Evolutionary conservation across 2,113 vertebrate genomes (phyloP), one percentile per base, ranked within the genome.

Genomic region (Percina caprodes): DNA sequence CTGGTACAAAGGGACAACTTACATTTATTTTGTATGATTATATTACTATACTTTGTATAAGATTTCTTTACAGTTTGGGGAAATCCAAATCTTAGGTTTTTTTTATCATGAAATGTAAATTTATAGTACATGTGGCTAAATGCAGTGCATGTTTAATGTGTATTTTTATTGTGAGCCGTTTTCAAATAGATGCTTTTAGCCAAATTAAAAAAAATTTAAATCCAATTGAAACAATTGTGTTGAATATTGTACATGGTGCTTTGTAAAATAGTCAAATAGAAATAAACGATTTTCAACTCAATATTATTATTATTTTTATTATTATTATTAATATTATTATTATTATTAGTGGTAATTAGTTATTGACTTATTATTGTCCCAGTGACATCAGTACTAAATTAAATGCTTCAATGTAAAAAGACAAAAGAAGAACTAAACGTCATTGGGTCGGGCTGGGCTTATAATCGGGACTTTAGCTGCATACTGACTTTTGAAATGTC

Each of bases 401-500:
- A 16, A n/a, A 45, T 14, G 51, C 54, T 33, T 70, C 2, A 2
- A 21, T 59, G 35, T 23, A 55, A 55, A 55, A 66, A 26, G 49
- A 55, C 9, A n/a, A 5, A 56, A 5, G 26, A 59, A 12, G 2
- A 26, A 45, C 12, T 55, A 21, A 23, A 51, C 24, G 14, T 19
- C 21, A 24, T 1, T 24, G 6, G 52, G 10, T 23, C 30, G 13
- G 15, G 3, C 48, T 51, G 61, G 16, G 39, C 33, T 33, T 0
- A 30, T 24, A 24, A 78, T 24, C 55, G 55, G 39, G 59, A 15
- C 42, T 61, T 35, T 8, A 42, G 33, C 61, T 30, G 76, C 71
- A 70, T 55, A 54, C 14, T 71, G 76, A 86, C 71, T 77, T 62
- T 84, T 60, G 19, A 79, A 65, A 80, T 82, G 49, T 79, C 61